Base-by-base conservation (phyloP, 2,797 vertebrate genomes). In the Mus caroli region DNA sequence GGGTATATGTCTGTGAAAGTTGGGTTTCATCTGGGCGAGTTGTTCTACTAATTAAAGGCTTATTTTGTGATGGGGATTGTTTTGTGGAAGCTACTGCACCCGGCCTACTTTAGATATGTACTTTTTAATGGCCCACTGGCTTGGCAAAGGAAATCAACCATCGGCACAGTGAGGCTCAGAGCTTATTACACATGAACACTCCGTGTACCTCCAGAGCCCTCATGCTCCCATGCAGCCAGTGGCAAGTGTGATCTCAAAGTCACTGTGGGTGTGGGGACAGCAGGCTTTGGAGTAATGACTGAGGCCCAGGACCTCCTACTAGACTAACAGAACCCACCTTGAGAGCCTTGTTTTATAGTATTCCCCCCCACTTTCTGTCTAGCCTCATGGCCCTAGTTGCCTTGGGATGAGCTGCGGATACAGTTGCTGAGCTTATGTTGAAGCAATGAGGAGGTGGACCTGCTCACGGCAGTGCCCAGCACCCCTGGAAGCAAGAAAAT, bases 41-140 rank as follows among this genome's bases (percentile, higher is more conserved):
- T 94, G 95, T 91, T 97, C 96, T 97, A 97, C 97, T 98, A 98
- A 98, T 98, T 98, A 98, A 98, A 97, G 96, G 96, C 97, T 98
- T 97, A 97, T 97, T 98, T 98, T 94, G 97, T 97, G 97, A 92
- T 37, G 76, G 98, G 97, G 97, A 97, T 96, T 97, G 96, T 93
- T 98, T 97, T 97, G 98, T 97, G 96, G 37, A 34, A 97, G 96
- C 88, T 28, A 85, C 79, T 97, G 97, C 95, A 76, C 92, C 96
- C 15, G 9, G 82, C 88, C 96, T 73, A 77, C 97, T 88, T 88
- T 85, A 83, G 97, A 88, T 58, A 40, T 83, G 46, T 90, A 88
- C 83, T 58, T 83, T 94, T 95, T 98, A 97, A 98, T 97, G 98
- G 98, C 97, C 97, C 82, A 83, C 92, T 96, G 98, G 97, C 95